phyloP scores from a whole-genome alignment of 2,797 vertebrate species.

The Acridotheres tristis region DNA sequence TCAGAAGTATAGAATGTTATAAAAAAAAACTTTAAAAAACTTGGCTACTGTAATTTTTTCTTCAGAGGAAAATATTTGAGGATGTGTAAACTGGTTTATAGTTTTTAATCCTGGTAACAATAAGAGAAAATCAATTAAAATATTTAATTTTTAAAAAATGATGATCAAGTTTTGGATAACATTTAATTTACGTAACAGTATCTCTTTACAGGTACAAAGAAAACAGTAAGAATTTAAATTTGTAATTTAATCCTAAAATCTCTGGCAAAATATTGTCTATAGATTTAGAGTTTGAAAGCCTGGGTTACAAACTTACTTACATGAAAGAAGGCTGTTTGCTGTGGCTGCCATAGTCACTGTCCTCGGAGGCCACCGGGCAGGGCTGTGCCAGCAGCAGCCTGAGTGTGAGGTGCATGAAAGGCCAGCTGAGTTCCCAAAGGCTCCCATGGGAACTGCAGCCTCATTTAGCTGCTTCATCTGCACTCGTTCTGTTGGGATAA shows the following conservation, averaged over 20 bases:
- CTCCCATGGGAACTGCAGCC: background rate
- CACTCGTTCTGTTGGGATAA: background rate
- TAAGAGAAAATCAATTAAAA: background rate
- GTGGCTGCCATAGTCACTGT: background rate
- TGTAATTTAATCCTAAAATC: background rate
- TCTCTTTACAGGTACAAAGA: background rate
- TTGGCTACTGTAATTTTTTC: background rate
- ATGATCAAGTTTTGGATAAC: background rate
- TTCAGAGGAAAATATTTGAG: background rate
- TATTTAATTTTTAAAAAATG: background rate
- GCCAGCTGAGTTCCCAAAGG: background rate
- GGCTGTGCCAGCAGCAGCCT: background rate
- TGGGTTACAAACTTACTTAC: background rate
- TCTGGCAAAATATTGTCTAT: background rate
- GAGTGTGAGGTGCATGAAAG: background rate
- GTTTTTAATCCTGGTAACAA: background rate
- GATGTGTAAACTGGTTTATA: background rate
- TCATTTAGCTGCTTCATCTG: background rate
- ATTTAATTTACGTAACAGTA: background rate
- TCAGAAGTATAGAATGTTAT: background rate
- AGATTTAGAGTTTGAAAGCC: background rate
- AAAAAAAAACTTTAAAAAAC: background rate
- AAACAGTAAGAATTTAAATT: background rate
- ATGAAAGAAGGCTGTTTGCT: background rate
- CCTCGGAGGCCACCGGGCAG: rapidly evolving